phyloP scores from a whole-genome alignment of 2,888 invertebrate genomes.

The Lamellibrachia satsuma region DNA sequence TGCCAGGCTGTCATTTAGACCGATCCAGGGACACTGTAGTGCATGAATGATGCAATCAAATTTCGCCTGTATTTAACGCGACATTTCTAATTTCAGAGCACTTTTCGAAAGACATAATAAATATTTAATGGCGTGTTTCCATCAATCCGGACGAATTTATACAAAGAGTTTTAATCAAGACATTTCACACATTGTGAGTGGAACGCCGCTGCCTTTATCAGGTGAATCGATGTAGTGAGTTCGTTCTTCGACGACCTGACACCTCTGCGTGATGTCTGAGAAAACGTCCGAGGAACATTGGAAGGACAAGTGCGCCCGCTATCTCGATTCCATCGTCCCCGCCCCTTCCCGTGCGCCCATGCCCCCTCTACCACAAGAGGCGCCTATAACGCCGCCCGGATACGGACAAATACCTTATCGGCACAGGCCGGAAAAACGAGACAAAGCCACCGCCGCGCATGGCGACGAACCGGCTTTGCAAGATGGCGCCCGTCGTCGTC shows the following conservation, averaged over 20 bases:
- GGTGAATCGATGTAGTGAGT: not conserved
- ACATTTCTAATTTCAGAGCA: not conserved
- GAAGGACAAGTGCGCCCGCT: not conserved
- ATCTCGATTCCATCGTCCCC: not conserved
- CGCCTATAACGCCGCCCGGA: not conserved
- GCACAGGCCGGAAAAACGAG: not conserved
- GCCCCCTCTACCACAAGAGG: not conserved
- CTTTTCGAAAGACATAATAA: not conserved
- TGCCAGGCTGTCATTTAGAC: not conserved
- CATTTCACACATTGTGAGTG: too few species aligned
- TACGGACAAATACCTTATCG: not conserved
- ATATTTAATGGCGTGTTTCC: not conserved
- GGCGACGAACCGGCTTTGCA: not conserved
- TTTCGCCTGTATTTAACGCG: not conserved
- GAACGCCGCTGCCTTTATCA: not conserved
- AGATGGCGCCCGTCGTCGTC: not conserved
- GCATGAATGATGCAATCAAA: not conserved
- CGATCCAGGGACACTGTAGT: not conserved
- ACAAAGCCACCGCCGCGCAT: not conserved
- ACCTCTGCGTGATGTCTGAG: not conserved
- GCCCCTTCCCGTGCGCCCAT: not conserved
- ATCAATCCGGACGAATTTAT: not conserved
- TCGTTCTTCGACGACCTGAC: not conserved
- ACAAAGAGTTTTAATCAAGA: too few species aligned
- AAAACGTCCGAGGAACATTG: not conserved